Conservation (phyloP, 2,888 invertebrate species). For the Xanthia togata region DNA sequence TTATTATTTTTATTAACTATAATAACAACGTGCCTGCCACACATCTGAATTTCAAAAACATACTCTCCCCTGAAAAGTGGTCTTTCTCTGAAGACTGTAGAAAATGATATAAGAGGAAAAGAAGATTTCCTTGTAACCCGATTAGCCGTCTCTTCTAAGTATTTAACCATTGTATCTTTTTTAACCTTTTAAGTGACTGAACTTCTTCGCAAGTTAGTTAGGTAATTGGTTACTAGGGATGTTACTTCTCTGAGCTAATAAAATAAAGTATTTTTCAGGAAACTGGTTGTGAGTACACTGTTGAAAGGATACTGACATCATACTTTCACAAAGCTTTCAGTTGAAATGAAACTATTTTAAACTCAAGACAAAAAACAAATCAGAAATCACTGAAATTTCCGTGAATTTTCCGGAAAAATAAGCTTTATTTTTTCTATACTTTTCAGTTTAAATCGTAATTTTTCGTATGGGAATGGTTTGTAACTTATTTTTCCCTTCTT, state of each 20-base stretch:
- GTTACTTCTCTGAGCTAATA: slow-evolving; percentile 3
- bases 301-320: neutral
- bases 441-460: no score
- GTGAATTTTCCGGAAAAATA: neutral
- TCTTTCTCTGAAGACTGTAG: neutral
- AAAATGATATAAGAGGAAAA: slow-evolving; percentile 9
- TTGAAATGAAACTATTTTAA: neutral
- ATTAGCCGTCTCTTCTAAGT: slow-evolving; percentile 37
- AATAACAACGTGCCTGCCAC: neutral
- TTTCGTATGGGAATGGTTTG: neutral
- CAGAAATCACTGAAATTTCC: neutral
- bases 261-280: slow-evolving; percentile 5
- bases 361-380: neutral
- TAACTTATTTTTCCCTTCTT: neutral
- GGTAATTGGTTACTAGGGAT: slow-evolving; percentile 35
- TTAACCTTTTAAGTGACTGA: slow-evolving; percentile 41
- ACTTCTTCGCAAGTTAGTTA: slow-evolving; percentile 48
- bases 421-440: no score
- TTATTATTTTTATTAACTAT: no score
- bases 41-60: neutral
- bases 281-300: neutral
- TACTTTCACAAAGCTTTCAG: neutral
- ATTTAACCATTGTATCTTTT: slow-evolving; percentile 38
- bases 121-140: slow-evolving; percentile 35
- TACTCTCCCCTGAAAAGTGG: neutral